Evolutionary conservation across 2,113 vertebrate genomes (phyloP), one percentile per base, ranked within the genome.

Genomic region (Aspidoscelis tigris): DNA sequence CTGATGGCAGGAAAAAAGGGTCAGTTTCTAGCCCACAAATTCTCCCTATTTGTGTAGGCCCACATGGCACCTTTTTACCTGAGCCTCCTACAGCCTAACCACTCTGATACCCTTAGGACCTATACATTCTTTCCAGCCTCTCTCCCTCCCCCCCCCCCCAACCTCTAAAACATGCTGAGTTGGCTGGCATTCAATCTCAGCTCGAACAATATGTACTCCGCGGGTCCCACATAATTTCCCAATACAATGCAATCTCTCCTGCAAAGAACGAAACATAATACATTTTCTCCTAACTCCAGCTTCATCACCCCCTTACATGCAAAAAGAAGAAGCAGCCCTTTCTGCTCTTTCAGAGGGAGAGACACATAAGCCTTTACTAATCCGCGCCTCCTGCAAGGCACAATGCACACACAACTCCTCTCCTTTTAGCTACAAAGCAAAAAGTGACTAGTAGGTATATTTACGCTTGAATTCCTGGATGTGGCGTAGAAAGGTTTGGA

Each of bases 391-490:
- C 41, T 73, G 39, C 14, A 22, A 26, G 41, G 53, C 5, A 44
- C 12, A 73, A 26, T 6, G 47, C 47, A 50, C 47, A 50, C 33
- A 7, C 53, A 10, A 50, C 43, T n/a, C 14, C 43, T 11, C 11
- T 47, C 74, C 50, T 43, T 33, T 24, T 21, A 33, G n/a, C 55
- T 26, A 47, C 76, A 65, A 84, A 73, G n/a, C 55, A 84, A 72
- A 82, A 65, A 70, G 69, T 41, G 69, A 33, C 4, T 8, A 24
- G n/a, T 39, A 0, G 53, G 58, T 84, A 84, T 84, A 84, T 84
- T 84, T 84, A 84, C 83, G 83, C n/a, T 84, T 84, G 44, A 79
- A 80, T 43, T 84, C 83, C 83, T 84, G 83, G 83, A 80, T 66
- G n/a, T 79, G 83, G 69, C 76, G 83, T 21, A 84, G 83, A 10